Conservation (phyloP, 2,888 invertebrate species). For the Drosophila buzzatii region DNA sequence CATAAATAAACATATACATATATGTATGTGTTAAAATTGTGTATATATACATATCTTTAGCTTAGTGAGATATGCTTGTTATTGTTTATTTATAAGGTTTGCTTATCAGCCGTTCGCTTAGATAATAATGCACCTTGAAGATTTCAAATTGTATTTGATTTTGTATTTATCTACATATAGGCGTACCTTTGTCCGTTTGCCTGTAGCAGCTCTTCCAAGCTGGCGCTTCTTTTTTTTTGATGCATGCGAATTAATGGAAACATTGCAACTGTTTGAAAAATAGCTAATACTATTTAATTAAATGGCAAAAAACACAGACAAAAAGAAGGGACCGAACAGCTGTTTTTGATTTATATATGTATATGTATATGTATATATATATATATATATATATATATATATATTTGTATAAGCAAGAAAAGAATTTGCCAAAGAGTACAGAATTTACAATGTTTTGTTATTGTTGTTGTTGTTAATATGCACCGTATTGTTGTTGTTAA, state of each 20-base stretch:
- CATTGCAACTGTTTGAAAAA: slow-evolving; percentile 12
- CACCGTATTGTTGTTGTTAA: too few relatives aligned
- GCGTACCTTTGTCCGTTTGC: slow-evolving; percentile 7
- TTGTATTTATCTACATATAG: neutral
- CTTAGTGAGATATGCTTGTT: slow-evolving; percentile 39
- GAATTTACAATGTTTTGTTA: neutral
- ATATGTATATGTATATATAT: too few relatives aligned
- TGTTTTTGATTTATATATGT: slow-evolving; percentile 32
- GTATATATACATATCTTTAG: slow-evolving; percentile 5
- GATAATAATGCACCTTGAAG: slow-evolving; percentile 23
- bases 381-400: neutral
- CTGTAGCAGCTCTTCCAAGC: neutral
- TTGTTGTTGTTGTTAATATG: too few relatives aligned
- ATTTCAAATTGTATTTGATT: neutral
- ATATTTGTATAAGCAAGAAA: neutral
- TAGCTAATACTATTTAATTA: neutral
- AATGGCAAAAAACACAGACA: neutral
- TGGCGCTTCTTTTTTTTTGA: slow-evolving; percentile 8
- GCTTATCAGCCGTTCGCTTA: slow-evolving; percentile 37
- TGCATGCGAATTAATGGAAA: neutral
- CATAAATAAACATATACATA: too few relatives aligned
- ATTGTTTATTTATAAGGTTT: slow-evolving; percentile 50
- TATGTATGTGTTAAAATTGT: too few relatives aligned
- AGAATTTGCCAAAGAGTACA: slow-evolving; percentile 4
- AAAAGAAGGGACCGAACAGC: slow-evolving; percentile 31